These are phyloP conservation scores for Drosophila albomicans DNA, from an alignment of 1,140 invertebrate genomes.

Conservation along the genomic window DNA sequence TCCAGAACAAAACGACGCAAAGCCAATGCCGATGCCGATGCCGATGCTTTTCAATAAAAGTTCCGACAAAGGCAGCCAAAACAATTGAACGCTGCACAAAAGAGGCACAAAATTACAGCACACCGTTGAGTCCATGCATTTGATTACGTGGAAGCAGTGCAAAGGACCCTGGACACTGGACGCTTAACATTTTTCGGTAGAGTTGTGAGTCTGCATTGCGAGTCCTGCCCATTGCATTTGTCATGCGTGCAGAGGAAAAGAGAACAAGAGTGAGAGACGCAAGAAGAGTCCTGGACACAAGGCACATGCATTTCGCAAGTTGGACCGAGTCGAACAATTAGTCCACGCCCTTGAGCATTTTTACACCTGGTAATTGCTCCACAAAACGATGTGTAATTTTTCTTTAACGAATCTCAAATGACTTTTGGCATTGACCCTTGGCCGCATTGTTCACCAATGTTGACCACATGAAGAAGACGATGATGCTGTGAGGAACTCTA, in stretches of 20 bases:
- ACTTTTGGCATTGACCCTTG: slow-evolving; percentile 59
- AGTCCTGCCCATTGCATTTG: slow-evolving; percentile 55
- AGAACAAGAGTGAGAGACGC: too few relatives aligned
- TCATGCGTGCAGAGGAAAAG: slow-evolving; percentile 36
- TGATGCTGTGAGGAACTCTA: slow-evolving; percentile 26
- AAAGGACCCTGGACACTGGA: background rate
- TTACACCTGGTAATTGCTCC: slow-evolving; percentile 83
- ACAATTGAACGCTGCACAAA: slow-evolving; percentile 70
- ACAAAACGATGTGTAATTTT: slow-evolving; percentile 79
- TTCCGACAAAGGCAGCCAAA: slow-evolving; percentile 67
- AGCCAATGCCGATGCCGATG: slow-evolving; percentile 17
- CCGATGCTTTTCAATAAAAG: slow-evolving; percentile 74
- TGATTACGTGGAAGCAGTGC: slow-evolving; percentile 50
- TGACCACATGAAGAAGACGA: slow-evolving; percentile 21
- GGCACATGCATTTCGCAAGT: slow-evolving; percentile 53
- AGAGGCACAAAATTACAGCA: slow-evolving; percentile 70
- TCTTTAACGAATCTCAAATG: slow-evolving; percentile 79
- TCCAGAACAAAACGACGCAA: background rate
- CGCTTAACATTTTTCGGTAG: background rate
- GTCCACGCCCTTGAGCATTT: slow-evolving; percentile 69
- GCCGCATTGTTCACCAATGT: slow-evolving; percentile 46
- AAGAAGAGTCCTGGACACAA: slow-evolving; percentile 13
- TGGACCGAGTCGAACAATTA: slow-evolving; percentile 68
- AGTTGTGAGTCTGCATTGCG: background rate
- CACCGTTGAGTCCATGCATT: slow-evolving; percentile 41